phyloP scores from a whole-genome alignment of 2,888 invertebrate genomes.

The Drepanosiphum platanoidis region DNA sequence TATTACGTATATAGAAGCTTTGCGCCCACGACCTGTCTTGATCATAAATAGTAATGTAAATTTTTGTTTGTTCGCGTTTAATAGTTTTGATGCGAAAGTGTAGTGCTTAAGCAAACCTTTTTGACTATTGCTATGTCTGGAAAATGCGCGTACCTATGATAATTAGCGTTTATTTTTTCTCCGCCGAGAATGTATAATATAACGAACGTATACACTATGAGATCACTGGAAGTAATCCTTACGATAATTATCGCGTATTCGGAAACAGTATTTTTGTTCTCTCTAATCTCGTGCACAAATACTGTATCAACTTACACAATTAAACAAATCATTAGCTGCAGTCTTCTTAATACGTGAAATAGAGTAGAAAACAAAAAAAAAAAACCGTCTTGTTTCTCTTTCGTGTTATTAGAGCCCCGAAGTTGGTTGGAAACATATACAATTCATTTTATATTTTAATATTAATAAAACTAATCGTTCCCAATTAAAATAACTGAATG shows the following conservation, averaged over 20 bases:
- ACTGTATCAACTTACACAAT: background rate
- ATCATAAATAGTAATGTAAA: background rate
- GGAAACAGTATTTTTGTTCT: conserved; percentile 1
- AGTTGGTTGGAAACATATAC: background rate
- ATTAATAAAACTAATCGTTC: background rate
- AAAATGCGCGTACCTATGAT: background rate
- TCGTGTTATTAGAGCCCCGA: background rate
- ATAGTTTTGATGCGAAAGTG: background rate
- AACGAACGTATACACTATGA: background rate
- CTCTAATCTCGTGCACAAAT: conserved; percentile 7
- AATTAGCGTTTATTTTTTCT: background rate
- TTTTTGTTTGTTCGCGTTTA: background rate
- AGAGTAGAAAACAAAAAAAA: too few species aligned
- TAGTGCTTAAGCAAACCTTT: background rate
- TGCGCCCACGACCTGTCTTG: background rate
- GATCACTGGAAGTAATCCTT: background rate
- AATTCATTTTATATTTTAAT: background rate
- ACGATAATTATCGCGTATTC: conserved; percentile 4
- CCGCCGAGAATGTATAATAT: background rate
- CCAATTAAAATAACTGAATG: conserved; percentile 3
- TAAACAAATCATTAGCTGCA: conserved; percentile 6
- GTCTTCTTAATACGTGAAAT: background rate
- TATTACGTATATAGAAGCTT: too few species aligned
- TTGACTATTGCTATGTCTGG: background rate
- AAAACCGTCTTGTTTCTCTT: background rate